Evolutionary conservation across 2,113 vertebrate species (phyloP), one percentile per base, ranked within the genome.

Genomic region (Corvus moneduloides): DNA sequence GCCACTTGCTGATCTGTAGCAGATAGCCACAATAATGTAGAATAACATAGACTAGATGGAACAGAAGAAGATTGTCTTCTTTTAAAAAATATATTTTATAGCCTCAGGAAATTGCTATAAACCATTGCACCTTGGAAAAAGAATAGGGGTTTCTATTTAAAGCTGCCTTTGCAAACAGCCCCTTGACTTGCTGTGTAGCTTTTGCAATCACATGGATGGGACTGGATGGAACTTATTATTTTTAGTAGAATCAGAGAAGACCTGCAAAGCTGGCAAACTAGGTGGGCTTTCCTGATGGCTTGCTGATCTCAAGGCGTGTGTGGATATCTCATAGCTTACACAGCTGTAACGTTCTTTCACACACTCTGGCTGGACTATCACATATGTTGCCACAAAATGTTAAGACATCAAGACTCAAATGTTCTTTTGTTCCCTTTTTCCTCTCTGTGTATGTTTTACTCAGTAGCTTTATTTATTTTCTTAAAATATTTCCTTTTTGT

Each of bases 401-500:
- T 96, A 97, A 97, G 97, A 97, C 95, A 97, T 97, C 96, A 97
- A 94, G 89, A 95, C 93, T 98, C 95, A 98, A 97, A 95, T 89
- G 96, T 96, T 97, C 97, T 98, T 98, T 98, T 98, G 97, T 98
- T 98, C 97, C 39, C 11, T 86, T 97, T 89, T 97, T 92, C 87
- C 68, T 96, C 93, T 83, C 91, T 96, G 92, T 97, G 96, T 97
- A 95, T 96, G 97, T 96, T 97, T 96, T 95, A 98, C 95, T 98
- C 97, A 83, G 98, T 98, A 98, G 98, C 96, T 97, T 97, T 97
- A 96, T 97, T 98, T 98, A 96, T 98, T 98, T 98, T 98, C 94
- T 97, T 96, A 96, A 96, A 98, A 96, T 96, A 97, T 96, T 98
- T 97, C 94, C 95, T 97, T 98, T 97, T 96, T 97, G 95, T 96